Evolutionary conservation across 1,140 invertebrate genomes (phyloP).

Genomic region (Bathynomus jamesi): DNA sequence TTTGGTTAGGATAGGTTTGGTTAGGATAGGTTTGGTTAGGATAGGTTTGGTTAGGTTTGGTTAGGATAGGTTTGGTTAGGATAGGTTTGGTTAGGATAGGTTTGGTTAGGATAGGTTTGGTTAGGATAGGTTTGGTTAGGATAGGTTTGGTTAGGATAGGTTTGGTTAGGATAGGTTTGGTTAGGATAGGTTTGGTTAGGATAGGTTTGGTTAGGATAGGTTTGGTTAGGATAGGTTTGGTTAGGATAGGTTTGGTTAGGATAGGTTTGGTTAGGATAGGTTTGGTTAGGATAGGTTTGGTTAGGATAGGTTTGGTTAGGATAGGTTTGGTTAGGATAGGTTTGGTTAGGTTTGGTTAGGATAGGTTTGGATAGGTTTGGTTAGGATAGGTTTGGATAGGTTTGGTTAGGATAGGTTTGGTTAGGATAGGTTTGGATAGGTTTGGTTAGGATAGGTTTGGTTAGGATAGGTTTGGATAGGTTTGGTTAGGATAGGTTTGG

Average conservation of each 20-base stretch:
- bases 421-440: constrained; percentile 27
- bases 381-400: constrained; percentile 32
- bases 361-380: constrained; percentile 29
- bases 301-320: constrained; percentile 33
- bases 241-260: constrained; percentile 36
- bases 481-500: background rate
- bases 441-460: constrained; percentile 31
- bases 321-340: constrained; percentile 29
- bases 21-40: background rate
- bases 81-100: constrained; percentile 23
- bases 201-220: constrained; percentile 34
- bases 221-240: constrained; percentile 34
- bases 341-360: constrained; percentile 26
- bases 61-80: constrained; percentile 33
- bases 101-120: constrained; percentile 24
- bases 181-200: constrained; percentile 35
- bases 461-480: background rate
- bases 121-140: constrained; percentile 33
- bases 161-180: constrained; percentile 33
- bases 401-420: constrained; percentile 29
- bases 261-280: constrained; percentile 36
- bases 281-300: constrained; percentile 32
- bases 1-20: no score
- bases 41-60: constrained; percentile 32
- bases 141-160: constrained; percentile 27